Evolutionary conservation across 2,113 vertebrate genomes (phyloP).

Genomic region (Synchiropus splendidus): DNA sequence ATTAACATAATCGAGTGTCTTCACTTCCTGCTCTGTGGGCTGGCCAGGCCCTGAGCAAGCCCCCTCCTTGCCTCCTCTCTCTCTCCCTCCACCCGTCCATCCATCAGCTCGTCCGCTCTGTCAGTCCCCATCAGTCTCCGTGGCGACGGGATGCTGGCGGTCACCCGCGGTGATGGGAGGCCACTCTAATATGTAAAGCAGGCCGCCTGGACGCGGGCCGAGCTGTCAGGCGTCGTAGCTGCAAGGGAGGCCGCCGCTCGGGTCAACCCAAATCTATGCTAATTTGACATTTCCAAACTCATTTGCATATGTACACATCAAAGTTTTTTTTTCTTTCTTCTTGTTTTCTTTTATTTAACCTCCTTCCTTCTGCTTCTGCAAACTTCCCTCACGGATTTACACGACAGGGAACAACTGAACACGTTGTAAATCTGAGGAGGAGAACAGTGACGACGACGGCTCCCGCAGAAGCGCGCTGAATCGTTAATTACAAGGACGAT

Average conservation of each 20-base stretch:
- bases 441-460: too few species aligned
- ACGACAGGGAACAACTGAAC: neutral
- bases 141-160: constrained; percentile 74
- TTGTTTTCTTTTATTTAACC: constrained; percentile 5
- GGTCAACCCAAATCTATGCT: constrained; percentile 91
- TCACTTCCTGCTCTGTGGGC: constrained; percentile 57
- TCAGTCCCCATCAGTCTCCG: constrained; percentile 83
- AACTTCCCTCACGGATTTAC: neutral
- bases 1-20: constrained; percentile 80
- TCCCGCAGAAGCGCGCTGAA: too few species aligned
- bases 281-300: constrained; percentile 93
- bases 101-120: constrained; percentile 71
- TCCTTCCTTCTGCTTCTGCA: constrained; percentile 3
- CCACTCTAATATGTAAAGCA: constrained; percentile 76
- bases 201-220: constrained; percentile 77
- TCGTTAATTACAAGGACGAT: neutral
- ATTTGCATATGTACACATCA: constrained; percentile 89
- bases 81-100: constrained; percentile 29
- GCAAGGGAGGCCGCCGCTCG: constrained; percentile 74
- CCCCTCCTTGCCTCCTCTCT: constrained; percentile 16
- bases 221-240: constrained; percentile 82
- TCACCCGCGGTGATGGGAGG: constrained; percentile 72
- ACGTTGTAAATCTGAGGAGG: neutral
- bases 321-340: constrained; percentile 52
- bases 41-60: constrained; percentile 72